A percentile compares a stretch with the other conserved stretches of the same genome.
phyloP scores from a whole-genome alignment of 2,797 vertebrate genomes.

The Discoglossus pictus region DNA sequence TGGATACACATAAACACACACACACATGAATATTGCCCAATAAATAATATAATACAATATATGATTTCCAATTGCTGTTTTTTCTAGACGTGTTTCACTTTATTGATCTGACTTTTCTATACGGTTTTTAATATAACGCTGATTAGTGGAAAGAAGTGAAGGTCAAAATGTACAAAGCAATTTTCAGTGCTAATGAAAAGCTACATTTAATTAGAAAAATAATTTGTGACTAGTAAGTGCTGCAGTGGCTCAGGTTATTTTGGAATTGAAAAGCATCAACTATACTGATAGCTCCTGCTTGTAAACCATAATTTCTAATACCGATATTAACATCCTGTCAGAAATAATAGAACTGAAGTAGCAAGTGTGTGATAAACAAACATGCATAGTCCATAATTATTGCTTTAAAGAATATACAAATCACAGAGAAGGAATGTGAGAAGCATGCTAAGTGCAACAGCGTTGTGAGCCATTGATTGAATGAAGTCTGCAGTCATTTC shows the following conservation, averaged over 20 bases:
- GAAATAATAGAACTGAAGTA: slow-evolving; percentile 14
- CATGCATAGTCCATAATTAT: not conserved
- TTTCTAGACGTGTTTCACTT: too few relatives aligned
- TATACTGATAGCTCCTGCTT: slow-evolving; percentile 7
- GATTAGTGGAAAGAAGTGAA: not conserved
- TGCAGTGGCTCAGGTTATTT: slow-evolving; percentile 8
- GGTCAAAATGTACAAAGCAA: slow-evolving; percentile 19
- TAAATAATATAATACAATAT: slow-evolving; percentile 29
- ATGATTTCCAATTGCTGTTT: too few relatives aligned
- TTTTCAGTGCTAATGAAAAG: slow-evolving; percentile 29
- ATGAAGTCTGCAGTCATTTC: too few relatives aligned
- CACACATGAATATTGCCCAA: too few relatives aligned
- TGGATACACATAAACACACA: too few relatives aligned
- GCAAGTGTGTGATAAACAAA: slow-evolving; percentile 13
- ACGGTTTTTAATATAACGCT: too few relatives aligned
- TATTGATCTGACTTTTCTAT: too few relatives aligned
- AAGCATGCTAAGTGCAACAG: not conserved
- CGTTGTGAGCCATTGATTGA: too few relatives aligned
- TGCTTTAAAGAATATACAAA: slow-evolving; percentile 5
- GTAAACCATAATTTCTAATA: slow-evolving; percentile 31
- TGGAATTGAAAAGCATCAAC: slow-evolving; percentile 18
- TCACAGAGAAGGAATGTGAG: not conserved
- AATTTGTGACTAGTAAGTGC: slow-evolving; percentile 5
- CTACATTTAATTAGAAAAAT: slow-evolving; percentile 34
- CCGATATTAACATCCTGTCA: slow-evolving; percentile 20